Conservation (phyloP, 2,888 invertebrate genomes). For the Resseliella maxima region DNA sequence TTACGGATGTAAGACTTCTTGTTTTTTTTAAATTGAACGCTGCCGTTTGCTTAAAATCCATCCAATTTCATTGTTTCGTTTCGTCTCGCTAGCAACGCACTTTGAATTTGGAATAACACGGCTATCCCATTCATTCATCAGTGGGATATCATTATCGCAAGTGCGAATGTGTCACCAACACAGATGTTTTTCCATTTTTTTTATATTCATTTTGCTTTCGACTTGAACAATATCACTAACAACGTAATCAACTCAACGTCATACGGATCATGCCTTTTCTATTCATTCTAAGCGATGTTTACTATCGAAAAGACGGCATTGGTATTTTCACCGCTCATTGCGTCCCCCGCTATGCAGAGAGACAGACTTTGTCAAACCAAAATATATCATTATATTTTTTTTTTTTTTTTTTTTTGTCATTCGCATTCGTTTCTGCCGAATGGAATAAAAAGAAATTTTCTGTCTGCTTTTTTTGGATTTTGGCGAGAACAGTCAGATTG, state of each 20-base stretch:
- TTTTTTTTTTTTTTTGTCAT: too few relatives aligned
- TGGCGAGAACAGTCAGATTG: neutral
- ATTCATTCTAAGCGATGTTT: neutral
- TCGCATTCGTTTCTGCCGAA: neutral
- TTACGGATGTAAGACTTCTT: neutral
- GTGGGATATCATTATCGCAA: constrained; percentile 31
- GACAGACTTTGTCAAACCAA: constrained; percentile 18
- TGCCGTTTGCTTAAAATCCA: neutral
- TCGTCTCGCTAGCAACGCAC: neutral
- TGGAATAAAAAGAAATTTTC: neutral
- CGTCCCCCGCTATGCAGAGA: neutral
- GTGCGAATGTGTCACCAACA: constrained; percentile 36
- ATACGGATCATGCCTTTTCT: constrained; percentile 38
- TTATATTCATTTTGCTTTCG: neutral
- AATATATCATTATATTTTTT: constrained; percentile 46
- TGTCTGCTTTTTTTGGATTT: neutral
- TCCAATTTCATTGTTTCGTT: neutral
- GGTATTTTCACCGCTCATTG: constrained; percentile 3
- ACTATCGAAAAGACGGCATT: constrained; percentile 35
- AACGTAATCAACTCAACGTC: constrained; percentile 33
- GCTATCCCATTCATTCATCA: neutral
- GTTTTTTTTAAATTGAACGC: neutral
- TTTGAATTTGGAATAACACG: neutral
- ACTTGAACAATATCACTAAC: constrained; percentile 22
- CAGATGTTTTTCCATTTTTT: neutral